Conservation (phyloP, 2,888 invertebrate genomes). For the Ditula angustiorana region DNA sequence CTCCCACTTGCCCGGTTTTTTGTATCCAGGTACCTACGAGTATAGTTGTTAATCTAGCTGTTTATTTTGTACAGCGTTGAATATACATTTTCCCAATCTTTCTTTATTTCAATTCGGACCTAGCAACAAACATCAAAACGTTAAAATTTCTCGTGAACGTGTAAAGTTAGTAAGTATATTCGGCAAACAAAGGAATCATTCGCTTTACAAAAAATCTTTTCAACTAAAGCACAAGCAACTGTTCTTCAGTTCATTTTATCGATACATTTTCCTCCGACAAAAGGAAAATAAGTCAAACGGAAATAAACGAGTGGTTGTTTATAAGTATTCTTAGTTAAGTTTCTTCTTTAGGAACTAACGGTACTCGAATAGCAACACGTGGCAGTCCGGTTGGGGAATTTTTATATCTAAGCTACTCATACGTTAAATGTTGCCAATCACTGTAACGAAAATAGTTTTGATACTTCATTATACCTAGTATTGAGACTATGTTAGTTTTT, state of each 20-base stretch:
- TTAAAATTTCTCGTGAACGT: neutral
- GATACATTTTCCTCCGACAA: conserved; percentile 15
- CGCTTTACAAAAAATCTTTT: neutral
- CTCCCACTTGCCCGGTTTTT: too few species aligned
- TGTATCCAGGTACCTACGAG: too few species aligned
- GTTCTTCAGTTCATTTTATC: conserved; percentile 2
- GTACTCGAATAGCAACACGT: conserved; percentile 60
- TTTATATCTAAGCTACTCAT: conserved; percentile 64
- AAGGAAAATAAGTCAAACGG: neutral
- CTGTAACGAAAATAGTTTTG: conserved; percentile 46
- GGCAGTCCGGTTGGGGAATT: conserved; percentile 61
- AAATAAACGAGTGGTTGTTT: conserved; percentile 8
- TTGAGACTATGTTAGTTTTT: too few species aligned
- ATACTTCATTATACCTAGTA: conserved; percentile 47
- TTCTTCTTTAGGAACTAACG: conserved; percentile 53
- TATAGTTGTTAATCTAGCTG: too few species aligned
- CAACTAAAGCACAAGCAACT: neutral
- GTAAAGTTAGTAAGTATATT: neutral
- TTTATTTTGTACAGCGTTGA: too few species aligned
- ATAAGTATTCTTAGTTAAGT: neutral
- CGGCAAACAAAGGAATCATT: neutral
- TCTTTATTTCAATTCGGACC: neutral
- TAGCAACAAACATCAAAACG: conserved; percentile 4
- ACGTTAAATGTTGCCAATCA: conserved; percentile 48
- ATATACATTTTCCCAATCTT: too few species aligned